A percentile compares a stretch with the other conserved stretches of the same genome.
phyloP scores from a whole-genome alignment of 1,140 invertebrate species.

The Megalonaias nervosa region DNA sequence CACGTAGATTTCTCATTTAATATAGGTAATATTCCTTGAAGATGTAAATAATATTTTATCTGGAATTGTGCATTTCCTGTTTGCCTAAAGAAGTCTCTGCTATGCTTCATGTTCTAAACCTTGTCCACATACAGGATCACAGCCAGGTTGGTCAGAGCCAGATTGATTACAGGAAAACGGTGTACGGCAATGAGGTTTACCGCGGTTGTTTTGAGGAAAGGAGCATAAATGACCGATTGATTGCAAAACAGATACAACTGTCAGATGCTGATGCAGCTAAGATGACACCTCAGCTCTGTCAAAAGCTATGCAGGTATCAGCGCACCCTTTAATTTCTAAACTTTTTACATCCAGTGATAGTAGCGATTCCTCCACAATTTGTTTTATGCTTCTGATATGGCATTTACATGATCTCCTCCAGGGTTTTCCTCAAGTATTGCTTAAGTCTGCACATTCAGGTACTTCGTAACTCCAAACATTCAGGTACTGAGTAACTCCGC shows the following conservation, averaged over 20 bases:
- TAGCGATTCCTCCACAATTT: neutral
- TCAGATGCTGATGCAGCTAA: slow-evolving; percentile 8
- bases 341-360: neutral
- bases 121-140: slow-evolving; percentile 38
- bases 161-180: slow-evolving; percentile 37
- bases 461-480: too few relatives aligned
- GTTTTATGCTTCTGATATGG: neutral
- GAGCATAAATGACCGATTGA: slow-evolving; percentile 20
- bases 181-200: slow-evolving; percentile 54
- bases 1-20: too few relatives aligned
- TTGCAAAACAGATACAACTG: slow-evolving; percentile 19
- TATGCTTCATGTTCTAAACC: neutral
- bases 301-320: slow-evolving; percentile 44
- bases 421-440: too few relatives aligned
- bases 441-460: too few relatives aligned
- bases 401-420: neutral
- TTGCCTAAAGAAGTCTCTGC: too few relatives aligned
- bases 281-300: slow-evolving; percentile 49
- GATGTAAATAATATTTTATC: too few relatives aligned
- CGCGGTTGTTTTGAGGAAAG: slow-evolving; percentile 49
- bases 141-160: slow-evolving; percentile 48
- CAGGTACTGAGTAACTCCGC: too few relatives aligned
- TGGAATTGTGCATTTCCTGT: too few relatives aligned
- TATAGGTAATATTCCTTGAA: too few relatives aligned
- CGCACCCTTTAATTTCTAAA: too few relatives aligned